Base-by-base conservation (phyloP, 2,888 invertebrate species). In the Torymus texanus region DNA sequence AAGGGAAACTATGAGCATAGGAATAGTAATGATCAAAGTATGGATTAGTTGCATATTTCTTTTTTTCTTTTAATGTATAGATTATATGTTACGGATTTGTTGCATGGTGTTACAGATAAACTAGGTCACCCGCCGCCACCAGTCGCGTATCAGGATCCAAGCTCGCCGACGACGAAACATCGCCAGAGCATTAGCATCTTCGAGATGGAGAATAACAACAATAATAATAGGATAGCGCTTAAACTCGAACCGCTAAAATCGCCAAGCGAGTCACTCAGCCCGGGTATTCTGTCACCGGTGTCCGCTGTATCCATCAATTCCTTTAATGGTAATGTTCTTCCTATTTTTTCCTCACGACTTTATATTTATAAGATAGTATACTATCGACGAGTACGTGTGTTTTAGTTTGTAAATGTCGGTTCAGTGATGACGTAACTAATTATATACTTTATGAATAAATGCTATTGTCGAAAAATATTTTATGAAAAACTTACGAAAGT, bases 131-230 rank as follows among this genome's bases (percentile, higher is more conserved):
- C 85, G 0, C 85, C 85, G 8, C 85, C 86, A 5, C 86, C 88
- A 0, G 82, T 82, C 0, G 87, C 83, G 11, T 85, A 88, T 74
- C 87, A 87, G 58, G 87, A 88, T 65, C 83, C 85, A 0, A 68
- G 63, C 29, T 76, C 76, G 2, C 75, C 79, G 1, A 59, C 59
- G 10, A 63, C 63, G n/a, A 78, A 73, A 55, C 85, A 4, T 79
- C 86, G 73, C 80, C 67, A 62, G 10, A 63, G 41, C 16, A 10
- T 83, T n/a, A 86, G 79, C 56, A 85, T 88, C 0, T 75, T 87
- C 12, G 87, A 88, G n/a, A 85, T 87, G 11, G 88, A 88, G 75
- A 88, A 88, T 63, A 41, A 72, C 58, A 88, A 88, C 67, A 86
- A 72, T 53, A 88, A 88, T 67, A 86, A 85, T 41, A 86, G 86